Conservation (phyloP, 1,140 invertebrate genomes). For the Hycleus cichorii region DNA sequence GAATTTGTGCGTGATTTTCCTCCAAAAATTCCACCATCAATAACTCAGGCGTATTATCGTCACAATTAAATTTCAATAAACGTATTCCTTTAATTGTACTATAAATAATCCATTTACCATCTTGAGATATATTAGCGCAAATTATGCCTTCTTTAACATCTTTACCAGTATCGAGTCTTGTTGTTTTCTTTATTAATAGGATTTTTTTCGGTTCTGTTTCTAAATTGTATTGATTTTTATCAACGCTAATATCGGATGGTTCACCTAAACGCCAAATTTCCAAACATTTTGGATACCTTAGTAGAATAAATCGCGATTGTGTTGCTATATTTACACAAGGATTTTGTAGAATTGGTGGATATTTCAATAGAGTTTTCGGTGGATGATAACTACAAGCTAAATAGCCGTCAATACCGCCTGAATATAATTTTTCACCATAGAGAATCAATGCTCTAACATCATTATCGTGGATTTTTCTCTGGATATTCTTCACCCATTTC, state of each 20-base stretch:
- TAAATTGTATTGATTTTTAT: conserved; percentile 17
- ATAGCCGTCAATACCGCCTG: conserved; percentile 72
- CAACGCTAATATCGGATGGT: background rate
- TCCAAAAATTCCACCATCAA: conserved; percentile 43
- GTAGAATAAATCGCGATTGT: conserved; percentile 53
- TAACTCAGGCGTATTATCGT: conserved; percentile 38
- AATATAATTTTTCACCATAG: conserved; percentile 59
- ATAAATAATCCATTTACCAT: conserved; percentile 64
- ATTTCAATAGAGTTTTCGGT: conserved; percentile 59
- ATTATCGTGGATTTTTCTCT: conserved; percentile 72
- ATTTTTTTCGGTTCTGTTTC: conserved; percentile 56
- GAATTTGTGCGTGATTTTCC: conserved; percentile 28
- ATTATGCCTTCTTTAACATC: conserved; percentile 56
- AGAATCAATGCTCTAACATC: conserved; percentile 69
- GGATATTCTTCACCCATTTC: conserved; percentile 73
- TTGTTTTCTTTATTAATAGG: conserved; percentile 45
- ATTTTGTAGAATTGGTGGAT: conserved; percentile 60
- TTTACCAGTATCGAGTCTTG: conserved; percentile 38
- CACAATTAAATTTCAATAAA: conserved; percentile 56
- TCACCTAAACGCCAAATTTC: conserved; percentile 49
- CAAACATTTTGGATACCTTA: conserved; percentile 60
- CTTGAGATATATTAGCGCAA: conserved; percentile 58
- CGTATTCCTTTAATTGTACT: conserved; percentile 59
- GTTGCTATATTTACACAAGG: conserved; percentile 53
- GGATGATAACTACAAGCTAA: conserved; percentile 57